Evolutionary conservation across 2,797 vertebrate genomes (phyloP).

Genomic region (Thripadectes ignobilis): DNA sequence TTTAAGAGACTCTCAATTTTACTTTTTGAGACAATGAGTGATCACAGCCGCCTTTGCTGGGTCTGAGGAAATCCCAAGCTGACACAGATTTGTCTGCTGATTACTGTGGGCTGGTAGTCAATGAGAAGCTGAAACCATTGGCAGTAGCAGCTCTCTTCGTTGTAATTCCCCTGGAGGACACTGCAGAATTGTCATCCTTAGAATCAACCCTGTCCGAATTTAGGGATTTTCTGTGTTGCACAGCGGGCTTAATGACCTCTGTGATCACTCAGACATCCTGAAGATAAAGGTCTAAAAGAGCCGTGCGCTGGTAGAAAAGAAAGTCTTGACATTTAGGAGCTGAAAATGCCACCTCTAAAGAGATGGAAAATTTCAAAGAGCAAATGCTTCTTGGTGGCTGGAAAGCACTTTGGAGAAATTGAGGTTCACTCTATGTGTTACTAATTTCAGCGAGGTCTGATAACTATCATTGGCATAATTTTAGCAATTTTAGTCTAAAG

Average conservation of each 20-base stretch:
- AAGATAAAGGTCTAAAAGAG: neutral
- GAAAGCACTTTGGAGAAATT: neutral
- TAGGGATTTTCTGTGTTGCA: neutral
- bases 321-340: neutral
- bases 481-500: neutral
- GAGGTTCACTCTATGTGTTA: neutral
- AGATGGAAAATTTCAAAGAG: neutral
- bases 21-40: neutral
- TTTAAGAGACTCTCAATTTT: neutral
- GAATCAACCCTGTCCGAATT: neutral
- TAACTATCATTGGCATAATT: neutral
- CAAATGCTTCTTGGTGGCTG: neutral
- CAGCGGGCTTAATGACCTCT: neutral
- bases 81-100: rapidly evolving
- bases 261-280: neutral
- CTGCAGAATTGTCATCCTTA: neutral
- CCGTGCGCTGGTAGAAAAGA: neutral
- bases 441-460: neutral
- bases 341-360: neutral
- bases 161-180: neutral
- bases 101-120: rapidly evolving
- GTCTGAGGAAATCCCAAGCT: neutral
- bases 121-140: neutral
- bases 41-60: rapidly evolving
- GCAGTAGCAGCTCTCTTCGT: neutral